These are phyloP conservation scores for Luscinia megarhynchos DNA, from an alignment of 2,797 vertebrate species.

Conservation along the genomic window DNA sequence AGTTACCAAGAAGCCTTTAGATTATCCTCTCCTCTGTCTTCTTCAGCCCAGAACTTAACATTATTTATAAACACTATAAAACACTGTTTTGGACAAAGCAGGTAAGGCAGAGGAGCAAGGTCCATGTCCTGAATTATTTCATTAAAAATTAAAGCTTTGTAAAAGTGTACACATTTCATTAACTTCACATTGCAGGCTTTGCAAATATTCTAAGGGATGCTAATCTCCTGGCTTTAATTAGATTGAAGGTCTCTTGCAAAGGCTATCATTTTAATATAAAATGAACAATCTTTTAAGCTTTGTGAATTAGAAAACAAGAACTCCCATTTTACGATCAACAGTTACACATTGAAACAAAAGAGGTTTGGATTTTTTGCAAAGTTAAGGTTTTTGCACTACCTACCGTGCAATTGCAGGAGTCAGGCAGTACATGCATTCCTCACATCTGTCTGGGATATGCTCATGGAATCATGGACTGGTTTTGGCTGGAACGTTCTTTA, in stretches of 20 bases:
- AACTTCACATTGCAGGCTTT: conserved; percentile 76
- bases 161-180: conserved; percentile 81
- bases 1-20: not conserved
- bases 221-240: conserved; percentile 82
- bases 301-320: conserved; percentile 72
- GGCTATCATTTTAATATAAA: conserved; percentile 80
- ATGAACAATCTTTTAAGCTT: conserved; percentile 70
- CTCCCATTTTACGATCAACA: conserved; percentile 64
- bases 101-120: conserved; percentile 36
- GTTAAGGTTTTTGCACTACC: not conserved
- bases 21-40: not conserved
- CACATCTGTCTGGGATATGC: not conserved
- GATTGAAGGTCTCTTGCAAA: conserved; percentile 79
- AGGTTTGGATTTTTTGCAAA: not conserved
- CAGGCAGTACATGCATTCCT: not conserved
- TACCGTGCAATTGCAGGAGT: accelerated
- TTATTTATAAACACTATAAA: conserved; percentile 51
- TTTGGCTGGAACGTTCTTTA: not conserved
- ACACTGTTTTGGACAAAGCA: not conserved
- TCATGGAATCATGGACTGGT: not conserved
- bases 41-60: not conserved
- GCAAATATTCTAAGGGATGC: conserved; percentile 79
- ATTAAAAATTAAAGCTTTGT: conserved; percentile 81
- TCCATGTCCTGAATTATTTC: conserved; percentile 66
- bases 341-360: conserved; percentile 45